Evolutionary conservation across 2,113 vertebrate species (phyloP).

Genomic region (Gallinago jamesoni): DNA sequence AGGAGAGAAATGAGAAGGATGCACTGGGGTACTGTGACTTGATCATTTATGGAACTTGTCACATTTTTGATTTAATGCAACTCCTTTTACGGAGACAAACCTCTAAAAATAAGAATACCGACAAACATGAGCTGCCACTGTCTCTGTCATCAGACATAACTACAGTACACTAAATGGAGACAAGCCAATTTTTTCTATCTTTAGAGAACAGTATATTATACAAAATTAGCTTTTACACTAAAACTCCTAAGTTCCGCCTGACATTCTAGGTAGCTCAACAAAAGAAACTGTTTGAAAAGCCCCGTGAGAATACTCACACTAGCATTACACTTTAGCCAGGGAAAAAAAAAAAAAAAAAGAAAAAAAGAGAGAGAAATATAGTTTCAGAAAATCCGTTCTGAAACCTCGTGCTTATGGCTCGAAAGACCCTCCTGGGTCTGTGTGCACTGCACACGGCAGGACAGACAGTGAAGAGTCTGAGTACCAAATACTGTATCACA

Average conservation of each 20-base stretch:
- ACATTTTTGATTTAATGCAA: neutral
- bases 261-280: neutral
- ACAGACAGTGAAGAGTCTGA: neutral
- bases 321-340: neutral
- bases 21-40: neutral
- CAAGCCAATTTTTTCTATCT: neutral
- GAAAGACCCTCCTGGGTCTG: neutral
- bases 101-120: neutral
- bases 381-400: neutral
- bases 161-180: neutral
- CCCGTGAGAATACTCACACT: neutral
- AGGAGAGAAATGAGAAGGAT: neutral
- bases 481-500: neutral
- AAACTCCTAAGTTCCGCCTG: neutral
- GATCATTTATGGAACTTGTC: neutral
- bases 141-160: neutral
- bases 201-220: neutral
- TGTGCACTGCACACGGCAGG: neutral
- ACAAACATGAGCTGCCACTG: neutral
- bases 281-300: neutral
- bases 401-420: neutral
- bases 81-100: neutral
- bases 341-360: neutral
- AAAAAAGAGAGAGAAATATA: neutral
- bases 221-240: neutral